Evolutionary conservation across 2,888 invertebrate species (phyloP).

Genomic region (Brachyptera risi): DNA sequence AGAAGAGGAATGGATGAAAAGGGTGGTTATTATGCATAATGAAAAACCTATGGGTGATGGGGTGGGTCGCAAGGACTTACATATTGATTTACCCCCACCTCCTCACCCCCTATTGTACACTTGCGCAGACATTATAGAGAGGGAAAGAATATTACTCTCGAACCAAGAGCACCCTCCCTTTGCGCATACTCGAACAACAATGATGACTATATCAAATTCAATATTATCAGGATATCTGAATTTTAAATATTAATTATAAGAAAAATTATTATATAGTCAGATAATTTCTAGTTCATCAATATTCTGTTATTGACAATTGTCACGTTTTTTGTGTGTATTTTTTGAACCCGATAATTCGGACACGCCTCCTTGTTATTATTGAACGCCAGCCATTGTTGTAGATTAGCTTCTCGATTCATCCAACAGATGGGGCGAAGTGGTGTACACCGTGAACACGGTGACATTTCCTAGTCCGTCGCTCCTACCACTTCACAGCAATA

Average conservation of each 20-base stretch:
- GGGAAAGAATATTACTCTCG: not conserved
- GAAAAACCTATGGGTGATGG: not conserved
- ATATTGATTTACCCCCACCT: conserved; percentile 6
- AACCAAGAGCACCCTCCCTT: not conserved
- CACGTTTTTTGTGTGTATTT: no score
- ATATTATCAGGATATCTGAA: no score
- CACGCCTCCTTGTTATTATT: conserved; percentile 3
- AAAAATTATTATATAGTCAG: no score
- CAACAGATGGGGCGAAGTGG: not conserved
- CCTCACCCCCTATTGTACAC: not conserved
- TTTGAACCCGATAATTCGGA: not conserved
- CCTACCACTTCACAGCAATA: no score
- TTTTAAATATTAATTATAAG: no score
- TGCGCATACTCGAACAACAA: no score
- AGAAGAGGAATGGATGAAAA: not conserved
- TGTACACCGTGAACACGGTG: no score
- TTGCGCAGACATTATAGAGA: not conserved
- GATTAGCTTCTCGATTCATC: not conserved
- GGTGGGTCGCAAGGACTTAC: not conserved
- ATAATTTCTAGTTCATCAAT: no score
- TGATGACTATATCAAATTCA: no score
- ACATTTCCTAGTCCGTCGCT: no score
- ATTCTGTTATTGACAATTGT: no score
- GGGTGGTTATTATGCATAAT: not conserved
- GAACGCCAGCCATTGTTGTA: conserved; percentile 2